These are phyloP conservation scores for Chlorops oryzae DNA, from an alignment of 1,140 invertebrate genomes.

Conservation along the genomic window DNA sequence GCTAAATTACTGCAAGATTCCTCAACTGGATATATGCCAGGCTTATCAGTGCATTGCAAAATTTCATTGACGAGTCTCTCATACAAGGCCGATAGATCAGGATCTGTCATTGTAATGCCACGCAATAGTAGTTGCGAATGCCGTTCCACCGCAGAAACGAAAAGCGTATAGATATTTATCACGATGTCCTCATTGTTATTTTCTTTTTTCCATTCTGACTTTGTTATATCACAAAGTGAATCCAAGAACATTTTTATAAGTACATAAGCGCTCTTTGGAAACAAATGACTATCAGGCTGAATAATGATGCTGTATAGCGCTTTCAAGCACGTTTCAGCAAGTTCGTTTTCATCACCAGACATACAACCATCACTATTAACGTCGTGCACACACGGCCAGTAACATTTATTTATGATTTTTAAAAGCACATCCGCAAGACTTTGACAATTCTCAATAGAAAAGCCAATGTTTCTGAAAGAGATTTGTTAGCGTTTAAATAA, in stretches of 20 bases:
- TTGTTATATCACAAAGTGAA: conserved; percentile 35
- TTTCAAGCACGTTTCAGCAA: conserved; percentile 59
- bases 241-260: conserved; percentile 50
- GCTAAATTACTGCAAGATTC: conserved; percentile 77
- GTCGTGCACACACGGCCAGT: conserved; percentile 41
- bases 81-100: conserved; percentile 45
- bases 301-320: conserved; percentile 55
- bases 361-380: conserved; percentile 46
- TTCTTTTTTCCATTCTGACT: conserved; percentile 44
- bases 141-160: conserved; percentile 59
- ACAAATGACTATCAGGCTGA: conserved; percentile 54
- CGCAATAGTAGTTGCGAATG: conserved; percentile 59
- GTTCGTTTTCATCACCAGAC: conserved; percentile 51
- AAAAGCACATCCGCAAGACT: conserved; percentile 38
- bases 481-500: neutral
- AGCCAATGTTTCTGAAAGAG: conserved; percentile 33
- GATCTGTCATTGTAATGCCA: conserved; percentile 46
- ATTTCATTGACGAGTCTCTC: conserved; percentile 51
- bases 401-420: conserved; percentile 41
- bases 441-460: conserved; percentile 48
- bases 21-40: conserved; percentile 76
- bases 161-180: conserved; percentile 56
- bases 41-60: conserved; percentile 68
- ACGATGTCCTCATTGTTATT: conserved; percentile 51
- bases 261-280: conserved; percentile 50